A percentile compares a stretch with the other conserved stretches of the same genome.
Conservation (phyloP, 2,113 vertebrate genomes). For the Diadophis punctatus region DNA sequence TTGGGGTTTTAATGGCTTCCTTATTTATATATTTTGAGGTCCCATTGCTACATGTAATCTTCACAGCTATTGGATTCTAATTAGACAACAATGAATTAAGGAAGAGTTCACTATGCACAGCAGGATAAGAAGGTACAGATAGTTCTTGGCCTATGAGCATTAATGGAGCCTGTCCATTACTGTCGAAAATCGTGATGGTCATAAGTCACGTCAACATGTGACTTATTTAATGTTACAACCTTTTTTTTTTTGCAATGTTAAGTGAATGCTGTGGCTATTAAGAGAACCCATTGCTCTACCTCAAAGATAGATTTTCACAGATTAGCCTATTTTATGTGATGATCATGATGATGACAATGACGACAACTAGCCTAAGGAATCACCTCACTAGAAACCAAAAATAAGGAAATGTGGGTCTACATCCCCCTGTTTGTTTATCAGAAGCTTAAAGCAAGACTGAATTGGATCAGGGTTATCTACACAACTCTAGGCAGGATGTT, state of each 20-base stretch:
- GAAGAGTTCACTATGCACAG: not conserved
- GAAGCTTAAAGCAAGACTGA: not conserved
- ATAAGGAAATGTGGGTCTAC: not conserved
- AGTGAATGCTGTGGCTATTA: not conserved
- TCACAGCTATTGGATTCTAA: not conserved
- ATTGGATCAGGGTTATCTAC: not conserved
- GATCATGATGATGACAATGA: not conserved
- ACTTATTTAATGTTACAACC: not conserved
- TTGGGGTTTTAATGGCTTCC: conserved; percentile 27
- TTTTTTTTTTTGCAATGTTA: not conserved
- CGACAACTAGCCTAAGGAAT: not conserved
- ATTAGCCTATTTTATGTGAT: not conserved
- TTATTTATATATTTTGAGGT: not conserved
- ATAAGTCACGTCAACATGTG: not conserved
- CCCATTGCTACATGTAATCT: not conserved
- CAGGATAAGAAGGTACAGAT: not conserved
- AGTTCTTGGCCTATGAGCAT: not conserved
- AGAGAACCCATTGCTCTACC: not conserved
- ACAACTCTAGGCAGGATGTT: not conserved
- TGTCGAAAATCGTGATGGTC: not conserved
- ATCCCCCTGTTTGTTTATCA: not conserved
- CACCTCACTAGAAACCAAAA: not conserved
- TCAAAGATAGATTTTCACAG: not conserved
- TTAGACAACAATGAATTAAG: not conserved
- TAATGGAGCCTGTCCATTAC: not conserved